Evolutionary conservation across 2,888 invertebrate genomes (phyloP), one percentile per base, ranked within the genome.

Genomic region (Chironomus riparius): DNA sequence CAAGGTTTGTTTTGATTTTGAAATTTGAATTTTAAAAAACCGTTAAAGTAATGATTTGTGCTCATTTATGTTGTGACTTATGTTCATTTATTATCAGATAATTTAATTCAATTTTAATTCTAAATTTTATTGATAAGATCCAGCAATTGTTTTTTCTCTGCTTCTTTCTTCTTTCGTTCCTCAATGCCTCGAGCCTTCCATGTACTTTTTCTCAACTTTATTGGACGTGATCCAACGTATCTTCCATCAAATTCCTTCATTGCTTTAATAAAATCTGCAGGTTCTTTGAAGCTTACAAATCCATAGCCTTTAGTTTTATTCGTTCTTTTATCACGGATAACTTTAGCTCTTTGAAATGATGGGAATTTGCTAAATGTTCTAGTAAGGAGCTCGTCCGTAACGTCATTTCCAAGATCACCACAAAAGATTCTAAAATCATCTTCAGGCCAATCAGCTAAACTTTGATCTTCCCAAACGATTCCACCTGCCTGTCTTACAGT

Each of bases 171-270:
- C 78, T 94, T 89, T 0, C 98, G 98, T 0, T 94, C 88, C 79
- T 98, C 98, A 12, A 98, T 86, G 80, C 95, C 94, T 77, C 99
- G 88, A 79, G 93, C 94, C 80, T 92, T 93, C 99, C 99, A 99
- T 0, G 92, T 91, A 82, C 98, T 98, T 85, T 99, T 99, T 22
- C 98, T 86, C 76, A 99, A 85, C 83, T 99, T 99, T 78, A 99
- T 99, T 0, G 99, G 99, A 56, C 99, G 88, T 81, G 98, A 98
- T 77, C 99, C 99, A 0, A 99, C 99, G 83, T 99, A 99, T 77
- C 97, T 92, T 18, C 98, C 99, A 83, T 99, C 98, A 95, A 99
- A 97, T 87, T 99, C 99, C 82, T 98, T 94, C 93, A 98, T 98
- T 7, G 99, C 99, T 80, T 93, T 91, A 75, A 97, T 97, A 82